Evolutionary conservation across 2,888 invertebrate genomes (phyloP), one percentile per base, ranked within the genome.

Genomic region (Eupithecia insigniata): DNA sequence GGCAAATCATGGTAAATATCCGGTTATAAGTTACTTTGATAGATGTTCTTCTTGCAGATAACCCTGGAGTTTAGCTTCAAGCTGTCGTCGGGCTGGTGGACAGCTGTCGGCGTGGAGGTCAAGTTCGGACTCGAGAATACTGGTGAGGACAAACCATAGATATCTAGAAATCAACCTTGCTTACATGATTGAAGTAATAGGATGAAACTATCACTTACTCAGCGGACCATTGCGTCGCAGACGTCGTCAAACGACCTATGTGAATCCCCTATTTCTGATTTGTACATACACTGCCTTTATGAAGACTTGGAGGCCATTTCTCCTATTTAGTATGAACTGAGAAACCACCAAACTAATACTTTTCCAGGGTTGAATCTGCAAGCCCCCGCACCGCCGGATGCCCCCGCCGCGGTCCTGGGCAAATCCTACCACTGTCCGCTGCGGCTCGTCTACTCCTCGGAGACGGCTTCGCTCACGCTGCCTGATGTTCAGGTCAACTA

Each of bases 61-160:
- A 93, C 92, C 16, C 80, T 95, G 18, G 95, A 95, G 78, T 95
- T 95, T 80, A 95, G 94, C 75, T 96, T 95, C 87, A 94, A 94
- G 75, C 89, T 94, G 66, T 81, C 89, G 0, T 87, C 80, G 0
- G 94, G 93, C 0, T 95, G 95, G 86, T 96, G 96, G 96, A 89
- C 89, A 2, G 90, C 95, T 12, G 95, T 93, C 1, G 94, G 95
- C 0, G 95, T 95, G 18, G 95, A 95, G 81, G 92, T 95, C 70
- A 92, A 92, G 78, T 94, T 94, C 46, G 91, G 91, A 72, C 62
- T 88, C 80, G 95, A 81, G 89, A 89, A 81, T 74, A 71, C 72
- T 65, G 78, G 78, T 78, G 43, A 51, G 46, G 8, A n/a, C n/a
- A 4, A 46, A 46, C 39, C 6, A 36, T 1, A 43, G 39, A 43